phyloP scores from a whole-genome alignment of 2,113 vertebrate genomes.

The Cariama cristata region DNA sequence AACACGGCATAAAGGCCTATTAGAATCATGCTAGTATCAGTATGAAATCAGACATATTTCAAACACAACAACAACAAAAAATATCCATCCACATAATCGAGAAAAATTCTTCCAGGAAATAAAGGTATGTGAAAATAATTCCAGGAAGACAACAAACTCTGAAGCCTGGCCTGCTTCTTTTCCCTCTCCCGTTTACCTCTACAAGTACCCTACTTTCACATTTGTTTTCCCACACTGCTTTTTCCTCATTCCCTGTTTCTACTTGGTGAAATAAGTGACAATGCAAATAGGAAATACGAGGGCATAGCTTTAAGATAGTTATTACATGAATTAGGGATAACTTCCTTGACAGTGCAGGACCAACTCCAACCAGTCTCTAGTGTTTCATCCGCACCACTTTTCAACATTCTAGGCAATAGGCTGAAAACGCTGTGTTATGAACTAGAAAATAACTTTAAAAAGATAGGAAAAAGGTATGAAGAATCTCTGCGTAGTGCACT shows the following conservation, averaged over 20 bases:
- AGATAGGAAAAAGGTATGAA: background rate
- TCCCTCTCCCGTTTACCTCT: background rate
- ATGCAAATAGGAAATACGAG: accelerated
- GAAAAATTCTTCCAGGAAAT: background rate
- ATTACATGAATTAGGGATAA: background rate
- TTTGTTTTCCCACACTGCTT: background rate
- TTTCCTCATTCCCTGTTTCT: background rate
- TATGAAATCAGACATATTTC: background rate
- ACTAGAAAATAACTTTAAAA: background rate
- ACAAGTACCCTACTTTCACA: background rate
- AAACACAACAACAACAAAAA: background rate
- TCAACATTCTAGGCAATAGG: background rate
- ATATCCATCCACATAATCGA: background rate
- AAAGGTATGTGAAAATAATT: background rate
- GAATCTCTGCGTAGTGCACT: background rate
- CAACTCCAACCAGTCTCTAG: background rate
- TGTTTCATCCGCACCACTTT: background rate
- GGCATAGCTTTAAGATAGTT: background rate
- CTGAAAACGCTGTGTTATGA: background rate
- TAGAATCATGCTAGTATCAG: background rate
- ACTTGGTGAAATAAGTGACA: background rate
- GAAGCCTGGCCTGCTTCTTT: background rate
- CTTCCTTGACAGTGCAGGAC: background rate
- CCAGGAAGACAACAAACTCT: background rate
- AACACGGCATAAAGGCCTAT: background rate